phyloP scores from a whole-genome alignment of 2,888 invertebrate genomes.

The Dryadula phaetusa region DNA sequence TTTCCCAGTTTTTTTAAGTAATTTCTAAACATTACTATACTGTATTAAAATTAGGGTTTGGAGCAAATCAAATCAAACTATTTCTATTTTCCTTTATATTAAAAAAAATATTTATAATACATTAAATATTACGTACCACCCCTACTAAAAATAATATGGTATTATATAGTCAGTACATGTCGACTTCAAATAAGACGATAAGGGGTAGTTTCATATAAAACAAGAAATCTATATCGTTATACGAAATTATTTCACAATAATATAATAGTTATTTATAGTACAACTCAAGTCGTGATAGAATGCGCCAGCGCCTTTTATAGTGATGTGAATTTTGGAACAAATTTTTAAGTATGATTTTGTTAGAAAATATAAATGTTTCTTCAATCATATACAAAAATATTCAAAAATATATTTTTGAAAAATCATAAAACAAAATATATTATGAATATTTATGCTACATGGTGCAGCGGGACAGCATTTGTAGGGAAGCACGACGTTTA shows the following conservation, averaged over 20 bases:
- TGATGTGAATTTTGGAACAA: constrained; percentile 18
- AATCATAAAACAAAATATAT: too few species aligned
- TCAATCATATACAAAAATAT: not conserved
- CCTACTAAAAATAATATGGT: not conserved
- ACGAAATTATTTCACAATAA: constrained; percentile 32
- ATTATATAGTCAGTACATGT: constrained; percentile 26
- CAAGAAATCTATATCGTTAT: constrained; percentile 22
- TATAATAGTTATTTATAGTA: constrained; percentile 23
- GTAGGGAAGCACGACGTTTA: too few species aligned
- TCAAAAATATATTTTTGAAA: not conserved
- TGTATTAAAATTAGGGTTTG: too few species aligned
- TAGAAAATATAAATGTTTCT: not conserved
- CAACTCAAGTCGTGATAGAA: constrained; percentile 66
- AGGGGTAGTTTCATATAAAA: constrained; percentile 25
- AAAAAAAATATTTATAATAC: not conserved
- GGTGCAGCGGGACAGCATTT: too few species aligned
- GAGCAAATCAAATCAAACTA: too few species aligned
- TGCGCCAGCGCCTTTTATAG: constrained; percentile 57
- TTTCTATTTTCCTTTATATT: too few species aligned
- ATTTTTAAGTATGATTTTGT: not conserved
- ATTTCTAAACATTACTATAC: too few species aligned
- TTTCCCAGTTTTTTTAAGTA: too few species aligned
- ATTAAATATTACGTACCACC: not conserved
- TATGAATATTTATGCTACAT: too few species aligned
- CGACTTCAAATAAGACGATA: constrained; percentile 13